Evolutionary conservation across 2,888 invertebrate genomes (phyloP).

Genomic region (Ornithoptera priamus): DNA sequence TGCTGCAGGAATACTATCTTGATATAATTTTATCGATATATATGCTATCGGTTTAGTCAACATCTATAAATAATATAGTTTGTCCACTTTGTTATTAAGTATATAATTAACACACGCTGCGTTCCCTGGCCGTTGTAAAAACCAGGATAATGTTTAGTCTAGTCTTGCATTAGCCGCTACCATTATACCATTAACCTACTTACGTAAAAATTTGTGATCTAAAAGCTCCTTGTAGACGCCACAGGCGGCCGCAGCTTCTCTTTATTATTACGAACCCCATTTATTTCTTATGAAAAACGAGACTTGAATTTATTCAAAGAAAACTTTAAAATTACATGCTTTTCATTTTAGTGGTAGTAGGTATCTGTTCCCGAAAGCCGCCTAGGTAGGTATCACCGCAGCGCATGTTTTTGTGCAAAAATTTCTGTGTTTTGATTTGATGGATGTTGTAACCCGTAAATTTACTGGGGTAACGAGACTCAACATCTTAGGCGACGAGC

Average conservation of each 20-base stretch:
- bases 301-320: neutral
- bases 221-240: slow-evolving; percentile 19
- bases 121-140: neutral
- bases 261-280: slow-evolving; percentile 15
- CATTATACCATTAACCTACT: slow-evolving; percentile 13
- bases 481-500: too few relatives aligned
- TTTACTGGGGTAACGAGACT: too few relatives aligned
- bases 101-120: neutral
- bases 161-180: slow-evolving; percentile 2
- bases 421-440: too few relatives aligned
- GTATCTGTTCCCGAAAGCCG: too few relatives aligned
- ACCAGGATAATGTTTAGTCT: neutral
- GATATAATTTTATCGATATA: too few relatives aligned
- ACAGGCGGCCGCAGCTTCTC: slow-evolving; percentile 15
- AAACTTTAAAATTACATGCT: too few relatives aligned
- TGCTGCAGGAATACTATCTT: too few relatives aligned
- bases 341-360: too few relatives aligned
- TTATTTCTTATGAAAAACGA: slow-evolving; percentile 3
- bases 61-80: neutral
- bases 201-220: slow-evolving; percentile 7
- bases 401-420: too few relatives aligned
- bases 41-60: too few relatives aligned
- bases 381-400: too few relatives aligned
- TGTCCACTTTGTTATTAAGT: neutral
- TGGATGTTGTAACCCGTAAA: too few relatives aligned